Evolutionary conservation across 2,888 invertebrate genomes (phyloP).

Genomic region (Selenia dentaria): DNA sequence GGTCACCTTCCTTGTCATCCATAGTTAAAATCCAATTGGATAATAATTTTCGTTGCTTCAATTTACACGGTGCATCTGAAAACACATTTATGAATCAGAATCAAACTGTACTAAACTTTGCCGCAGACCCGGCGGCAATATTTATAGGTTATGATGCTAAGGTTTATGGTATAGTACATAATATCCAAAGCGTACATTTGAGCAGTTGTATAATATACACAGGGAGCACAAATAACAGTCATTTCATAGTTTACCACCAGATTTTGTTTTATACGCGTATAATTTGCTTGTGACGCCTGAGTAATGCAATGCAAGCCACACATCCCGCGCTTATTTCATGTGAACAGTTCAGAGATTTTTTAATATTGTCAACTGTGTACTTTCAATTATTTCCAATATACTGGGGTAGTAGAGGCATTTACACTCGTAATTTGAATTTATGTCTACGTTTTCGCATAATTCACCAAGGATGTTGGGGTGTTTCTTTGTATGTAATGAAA

Average conservation of each 20-base stretch:
- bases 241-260: too few species aligned
- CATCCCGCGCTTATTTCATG: slow-evolving; percentile 75
- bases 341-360: neutral
- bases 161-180: neutral
- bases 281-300: slow-evolving; percentile 56
- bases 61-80: slow-evolving; percentile 58
- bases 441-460: neutral
- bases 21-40: slow-evolving; percentile 51
- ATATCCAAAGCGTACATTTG: too few species aligned
- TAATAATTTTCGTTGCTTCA: slow-evolving; percentile 39
- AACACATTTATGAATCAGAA: slow-evolving; percentile 29
- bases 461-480: slow-evolving; percentile 21
- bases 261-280: neutral
- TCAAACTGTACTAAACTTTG: slow-evolving; percentile 8
- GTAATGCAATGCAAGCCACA: slow-evolving; percentile 43
- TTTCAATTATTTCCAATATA: too few species aligned
- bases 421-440: too few species aligned
- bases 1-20: slow-evolving; percentile 39
- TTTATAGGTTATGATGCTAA: slow-evolving; percentile 70
- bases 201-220: too few species aligned
- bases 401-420: too few species aligned
- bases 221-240: neutral
- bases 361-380: neutral
- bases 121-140: slow-evolving; percentile 61
- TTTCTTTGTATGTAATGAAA: slow-evolving; percentile 20